Percentiles rank a stretch among this genome's conserved stretches.
phyloP scores from a whole-genome alignment of 2,888 invertebrate genomes.

The Iselma pallidipennis region DNA sequence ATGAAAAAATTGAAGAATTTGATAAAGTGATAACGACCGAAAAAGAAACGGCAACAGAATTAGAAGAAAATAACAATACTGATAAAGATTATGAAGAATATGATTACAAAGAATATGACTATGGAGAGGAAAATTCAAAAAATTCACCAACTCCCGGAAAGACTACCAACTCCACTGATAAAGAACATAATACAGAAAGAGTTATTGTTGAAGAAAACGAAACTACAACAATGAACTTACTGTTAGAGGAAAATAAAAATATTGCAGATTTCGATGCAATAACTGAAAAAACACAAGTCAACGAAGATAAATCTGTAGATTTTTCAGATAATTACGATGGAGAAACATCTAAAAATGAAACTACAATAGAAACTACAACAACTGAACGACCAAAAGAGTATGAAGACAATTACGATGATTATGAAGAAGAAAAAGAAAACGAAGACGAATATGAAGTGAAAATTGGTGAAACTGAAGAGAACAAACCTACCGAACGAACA shows the following conservation, averaged over 20 bases:
- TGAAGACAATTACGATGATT: constrained; percentile 8
- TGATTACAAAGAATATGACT: not conserved
- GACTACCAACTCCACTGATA: no score
- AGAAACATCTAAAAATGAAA: constrained; percentile 4
- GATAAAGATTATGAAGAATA: not conserved
- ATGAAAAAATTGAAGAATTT: not conserved
- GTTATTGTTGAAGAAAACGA: not conserved
- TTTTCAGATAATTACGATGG: constrained; percentile 8
- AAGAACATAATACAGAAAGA: no score
- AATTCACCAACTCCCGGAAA: not conserved
- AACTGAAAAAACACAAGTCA: no score
- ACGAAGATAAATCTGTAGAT: no score
- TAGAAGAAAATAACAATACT: not conserved
- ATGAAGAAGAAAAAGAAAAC: constrained; percentile 17
- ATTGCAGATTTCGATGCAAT: no score
- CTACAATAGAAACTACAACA: not conserved
- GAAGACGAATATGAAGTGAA: constrained; percentile 17
- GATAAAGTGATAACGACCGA: not conserved
- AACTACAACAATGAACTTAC: not conserved
- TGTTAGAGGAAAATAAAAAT: no score
- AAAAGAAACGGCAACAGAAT: not conserved
- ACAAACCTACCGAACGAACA: not conserved
- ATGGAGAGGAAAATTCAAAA: not conserved
- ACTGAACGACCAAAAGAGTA: not conserved
- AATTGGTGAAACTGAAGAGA: constrained; percentile 5